phyloP scores from a whole-genome alignment of 2,113 vertebrate species.

The Caloenas nicobarica region DNA sequence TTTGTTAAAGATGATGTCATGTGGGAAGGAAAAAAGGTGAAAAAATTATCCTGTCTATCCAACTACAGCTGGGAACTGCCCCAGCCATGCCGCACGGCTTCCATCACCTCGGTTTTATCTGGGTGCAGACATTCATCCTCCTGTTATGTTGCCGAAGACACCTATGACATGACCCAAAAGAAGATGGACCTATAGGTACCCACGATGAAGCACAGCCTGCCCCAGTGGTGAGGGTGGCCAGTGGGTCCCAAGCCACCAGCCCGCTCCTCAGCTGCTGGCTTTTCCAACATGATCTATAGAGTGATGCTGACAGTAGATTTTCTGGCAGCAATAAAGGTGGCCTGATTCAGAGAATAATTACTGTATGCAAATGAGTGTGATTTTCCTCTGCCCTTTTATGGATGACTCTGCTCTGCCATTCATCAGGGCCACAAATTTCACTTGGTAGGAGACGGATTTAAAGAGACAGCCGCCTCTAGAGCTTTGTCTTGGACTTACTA shows the following conservation, averaged over 20 bases:
- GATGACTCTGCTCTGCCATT: constrained; percentile 81
- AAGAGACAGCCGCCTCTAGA: constrained; percentile 78
- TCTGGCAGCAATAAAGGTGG: constrained; percentile 85
- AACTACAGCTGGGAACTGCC: not conserved
- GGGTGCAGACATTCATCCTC: not conserved
- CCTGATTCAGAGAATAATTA: constrained; percentile 87
- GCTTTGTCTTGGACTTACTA: constrained; percentile 72
- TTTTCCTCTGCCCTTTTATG: constrained; percentile 84
- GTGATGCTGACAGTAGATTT: constrained; percentile 83
- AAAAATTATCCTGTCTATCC: not conserved
- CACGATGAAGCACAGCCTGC: not conserved
- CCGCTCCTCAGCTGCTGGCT: constrained; percentile 63
- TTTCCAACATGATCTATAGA: constrained; percentile 78
- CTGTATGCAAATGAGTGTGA: constrained; percentile 85
- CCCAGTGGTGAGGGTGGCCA: not conserved
- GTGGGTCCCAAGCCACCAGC: constrained; percentile 46
- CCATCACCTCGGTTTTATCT: not conserved
- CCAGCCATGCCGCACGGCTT: accelerated
- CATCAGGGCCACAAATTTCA: constrained; percentile 82
- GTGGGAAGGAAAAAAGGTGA: not conserved
- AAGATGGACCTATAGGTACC: not conserved
- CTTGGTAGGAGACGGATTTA: constrained; percentile 79
- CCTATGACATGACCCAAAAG: not conserved
- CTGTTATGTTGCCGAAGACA: not conserved
- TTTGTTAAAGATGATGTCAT: not conserved